A percentile compares a stretch with the other conserved stretches of the same genome.
Conservation (phyloP, 2,888 invertebrate species). For the Acanthosoma haemorrhoidale region DNA sequence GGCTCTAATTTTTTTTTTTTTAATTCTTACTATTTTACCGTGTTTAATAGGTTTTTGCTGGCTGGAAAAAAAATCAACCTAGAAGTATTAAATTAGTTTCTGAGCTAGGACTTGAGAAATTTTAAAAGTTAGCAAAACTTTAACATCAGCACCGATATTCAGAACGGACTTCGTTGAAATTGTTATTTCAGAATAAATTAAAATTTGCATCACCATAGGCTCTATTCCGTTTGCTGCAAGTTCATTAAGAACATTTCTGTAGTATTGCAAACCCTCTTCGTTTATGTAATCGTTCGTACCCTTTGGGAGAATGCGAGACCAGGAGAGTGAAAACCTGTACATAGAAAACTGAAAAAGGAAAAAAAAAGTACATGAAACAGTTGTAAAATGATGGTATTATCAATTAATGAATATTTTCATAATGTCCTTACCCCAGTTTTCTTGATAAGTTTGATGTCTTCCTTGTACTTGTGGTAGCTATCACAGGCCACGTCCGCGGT, state of each 20-base stretch:
- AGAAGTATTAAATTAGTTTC: no score
- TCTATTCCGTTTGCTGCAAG: slow-evolving; percentile 55
- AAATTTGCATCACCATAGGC: slow-evolving; percentile 45
- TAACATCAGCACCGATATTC: no score
- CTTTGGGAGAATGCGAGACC: slow-evolving; percentile 68
- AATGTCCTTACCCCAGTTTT: slow-evolving; percentile 53
- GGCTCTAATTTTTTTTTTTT: no score
- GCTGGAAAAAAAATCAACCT: no score
- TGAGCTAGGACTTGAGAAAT: no score
- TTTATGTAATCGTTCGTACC: slow-evolving; percentile 63
- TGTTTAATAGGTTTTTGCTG: no score
- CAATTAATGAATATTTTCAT: background rate
- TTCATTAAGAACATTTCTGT: slow-evolving; percentile 68
- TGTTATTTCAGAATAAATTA: no score
- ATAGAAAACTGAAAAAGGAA: slow-evolving; percentile 46
- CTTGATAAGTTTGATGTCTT: slow-evolving; percentile 56
- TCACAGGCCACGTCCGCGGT: slow-evolving; percentile 62
- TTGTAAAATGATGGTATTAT: background rate
- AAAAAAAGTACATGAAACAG: background rate
- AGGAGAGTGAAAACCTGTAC: slow-evolving; percentile 69
- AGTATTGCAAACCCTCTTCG: slow-evolving; percentile 65
- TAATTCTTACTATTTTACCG: no score
- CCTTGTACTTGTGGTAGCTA: slow-evolving; percentile 58
- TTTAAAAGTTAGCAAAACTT: no score
- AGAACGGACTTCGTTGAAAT: no score